Percentiles rank a stretch among this genome's conserved stretches.
phyloP scores from a whole-genome alignment of 1,140 invertebrate species.

The Hirudo medicinalis region DNA sequence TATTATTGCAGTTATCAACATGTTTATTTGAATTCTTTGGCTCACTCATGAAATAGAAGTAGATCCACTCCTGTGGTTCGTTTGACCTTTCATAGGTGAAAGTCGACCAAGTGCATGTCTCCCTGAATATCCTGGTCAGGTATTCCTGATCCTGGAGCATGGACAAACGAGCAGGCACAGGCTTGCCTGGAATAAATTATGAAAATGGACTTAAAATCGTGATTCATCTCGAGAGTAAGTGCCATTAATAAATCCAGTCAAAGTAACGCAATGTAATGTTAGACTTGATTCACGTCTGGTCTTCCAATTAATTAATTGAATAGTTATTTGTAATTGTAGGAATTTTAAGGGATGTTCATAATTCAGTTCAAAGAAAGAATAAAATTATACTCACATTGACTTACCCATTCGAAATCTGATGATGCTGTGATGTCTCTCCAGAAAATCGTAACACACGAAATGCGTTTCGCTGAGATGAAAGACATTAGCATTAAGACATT shows the following conservation, averaged over 20 bases:
- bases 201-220: neutral
- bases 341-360: neutral
- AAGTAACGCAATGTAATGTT: neutral
- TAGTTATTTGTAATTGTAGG: neutral
- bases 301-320: neutral
- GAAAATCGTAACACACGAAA: slow-evolving; percentile 90
- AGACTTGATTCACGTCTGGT: neutral
- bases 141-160: slow-evolving; percentile 28
- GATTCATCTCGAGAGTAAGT: neutral
- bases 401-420: slow-evolving; percentile 79
- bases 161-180: slow-evolving; percentile 29
- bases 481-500: neutral
- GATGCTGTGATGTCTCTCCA: slow-evolving; percentile 85
- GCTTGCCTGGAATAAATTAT: slow-evolving; percentile 30
- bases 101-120: slow-evolving; percentile 37
- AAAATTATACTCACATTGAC: slow-evolving; percentile 7
- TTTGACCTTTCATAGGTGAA: slow-evolving; percentile 36
- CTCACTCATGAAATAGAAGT: slow-evolving; percentile 38
- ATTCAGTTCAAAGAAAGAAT: neutral
- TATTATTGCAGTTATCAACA: neutral
- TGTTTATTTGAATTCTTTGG: slow-evolving; percentile 9
- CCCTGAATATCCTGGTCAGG: slow-evolving; percentile 33
- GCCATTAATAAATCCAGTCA: neutral
- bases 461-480: slow-evolving; percentile 69
- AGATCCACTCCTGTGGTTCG: slow-evolving; percentile 34